Evolutionary conservation across 2,113 vertebrate genomes (phyloP).

Genomic region (Lamprotornis superbus): DNA sequence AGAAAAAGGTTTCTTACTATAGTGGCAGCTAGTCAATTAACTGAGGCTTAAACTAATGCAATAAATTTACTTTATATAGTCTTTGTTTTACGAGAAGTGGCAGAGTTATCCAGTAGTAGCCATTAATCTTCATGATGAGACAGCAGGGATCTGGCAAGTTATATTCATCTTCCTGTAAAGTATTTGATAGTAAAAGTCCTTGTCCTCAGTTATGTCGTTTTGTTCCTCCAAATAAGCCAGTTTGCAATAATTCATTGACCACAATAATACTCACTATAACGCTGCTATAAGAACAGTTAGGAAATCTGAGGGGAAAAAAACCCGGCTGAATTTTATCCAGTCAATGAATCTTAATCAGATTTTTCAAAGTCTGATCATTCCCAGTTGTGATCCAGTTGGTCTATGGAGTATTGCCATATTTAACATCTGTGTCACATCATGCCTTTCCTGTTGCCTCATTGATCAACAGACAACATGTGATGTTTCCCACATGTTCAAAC

Average conservation of each 20-base stretch:
- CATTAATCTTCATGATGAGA: conserved; percentile 9
- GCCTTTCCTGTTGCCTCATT: conserved; percentile 69
- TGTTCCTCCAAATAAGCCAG: neutral
- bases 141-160: conserved; percentile 39
- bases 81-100: neutral
- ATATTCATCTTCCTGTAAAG: neutral
- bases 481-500: conserved; percentile 71
- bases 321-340: neutral
- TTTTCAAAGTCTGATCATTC: conserved; percentile 57
- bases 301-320: neutral
- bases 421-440: conserved; percentile 71
- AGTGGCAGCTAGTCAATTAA: conserved; percentile 29
- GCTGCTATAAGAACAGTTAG: neutral
- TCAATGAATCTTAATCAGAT: conserved; percentile 49
- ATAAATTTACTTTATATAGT: conserved; percentile 6
- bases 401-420: conserved; percentile 53
- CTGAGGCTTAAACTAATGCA: neutral
- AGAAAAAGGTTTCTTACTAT: neutral
- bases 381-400: conserved; percentile 52
- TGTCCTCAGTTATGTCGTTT: neutral
- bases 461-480: conserved; percentile 58
- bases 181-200: neutral
- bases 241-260: neutral
- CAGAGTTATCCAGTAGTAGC: neutral
- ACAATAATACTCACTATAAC: neutral